Evolutionary conservation across 2,113 vertebrate species (phyloP), one percentile per base, ranked within the genome.

Genomic region (Larimichthys crocea): DNA sequence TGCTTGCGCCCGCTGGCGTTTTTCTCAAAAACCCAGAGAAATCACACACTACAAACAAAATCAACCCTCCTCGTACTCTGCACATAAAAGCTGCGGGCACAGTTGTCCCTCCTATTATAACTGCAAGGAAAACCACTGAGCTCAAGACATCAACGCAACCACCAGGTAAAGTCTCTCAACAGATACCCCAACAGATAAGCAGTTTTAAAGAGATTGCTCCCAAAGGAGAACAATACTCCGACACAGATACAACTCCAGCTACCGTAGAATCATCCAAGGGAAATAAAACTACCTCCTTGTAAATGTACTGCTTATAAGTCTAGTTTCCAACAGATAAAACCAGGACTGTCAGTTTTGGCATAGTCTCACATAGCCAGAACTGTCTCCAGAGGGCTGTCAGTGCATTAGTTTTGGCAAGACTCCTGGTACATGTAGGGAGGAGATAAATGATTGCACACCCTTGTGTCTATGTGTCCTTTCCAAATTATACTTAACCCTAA

Each of bases 1-100:
- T 97, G 71, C 89, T 19, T 0, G 0, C 40, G 60, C 87, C 1
- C 70, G 89, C 72, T 55, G 92, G 46, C n/a, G 73, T 77, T 68
- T 92, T 57, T 85, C 89, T 49, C 85, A 94, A 0, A 73, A 85
- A 0, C 87, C 83, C 64, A 91, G 92, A 0, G 50, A 82, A 67
- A 24, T 31, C 65, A 29, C 16, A 64, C 10, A 22, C 61, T 3
- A 0, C 19, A 17, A 57, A 1, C 0, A 56, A 76, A 73, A 79
- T 0, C 64, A n/a, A 10, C 55, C 3, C n/a, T 61, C 40, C 62
- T 0, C 46, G 16, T 22, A 0, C 26, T 5, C 40, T 10, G 20
- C 26, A 12, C 2, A 17, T 50, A 4, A 83, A 76, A 11, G 20
- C 77, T 22, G 20, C 67, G 0, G 68, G 53, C 56, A 44, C 48